A percentile compares a stretch with the other conserved stretches of the same genome.
Conservation (phyloP, 2,797 vertebrate genomes). For the Paguma larvata region DNA sequence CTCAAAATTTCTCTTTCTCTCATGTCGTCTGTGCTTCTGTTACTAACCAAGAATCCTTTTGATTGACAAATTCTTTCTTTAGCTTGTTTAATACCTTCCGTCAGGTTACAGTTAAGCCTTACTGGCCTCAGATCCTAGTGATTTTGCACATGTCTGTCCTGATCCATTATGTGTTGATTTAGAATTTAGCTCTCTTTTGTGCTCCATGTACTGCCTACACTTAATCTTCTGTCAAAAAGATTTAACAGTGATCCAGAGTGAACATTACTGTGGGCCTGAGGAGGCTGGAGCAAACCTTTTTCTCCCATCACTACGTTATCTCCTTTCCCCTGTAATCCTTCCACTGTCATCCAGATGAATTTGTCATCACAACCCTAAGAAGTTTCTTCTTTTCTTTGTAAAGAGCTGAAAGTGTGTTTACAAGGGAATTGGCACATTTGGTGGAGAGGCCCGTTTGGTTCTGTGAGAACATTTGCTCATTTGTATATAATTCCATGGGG, state of each 20-base stretch:
- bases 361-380: not conserved
- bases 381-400: constrained; percentile 10
- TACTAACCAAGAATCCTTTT: constrained; percentile 33
- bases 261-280: not conserved
- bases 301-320: not conserved
- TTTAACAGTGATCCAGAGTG: not conserved
- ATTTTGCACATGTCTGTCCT: constrained; percentile 35
- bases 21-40: not conserved
- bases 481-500: constrained; percentile 48
- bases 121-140: not conserved
- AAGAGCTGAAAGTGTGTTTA: not conserved
- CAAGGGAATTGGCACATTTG: not conserved
- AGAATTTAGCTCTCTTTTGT: constrained; percentile 46
- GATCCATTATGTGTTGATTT: constrained; percentile 53
- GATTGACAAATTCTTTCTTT: constrained; percentile 55
- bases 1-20: constrained; percentile 51
- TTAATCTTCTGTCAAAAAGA: constrained; percentile 63
- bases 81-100: constrained; percentile 49
- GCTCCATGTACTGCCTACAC: not conserved
- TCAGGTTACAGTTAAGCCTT: constrained; percentile 32
- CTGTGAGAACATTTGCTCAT: constrained; percentile 40
- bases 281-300: not conserved
- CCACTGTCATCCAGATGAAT: not conserved
- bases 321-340: not conserved
- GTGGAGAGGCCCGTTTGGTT: not conserved